These are phyloP conservation scores for Lagenorhynchus albirostris DNA, from an alignment of 2,113 vertebrate species.

Conservation along the genomic window DNA sequence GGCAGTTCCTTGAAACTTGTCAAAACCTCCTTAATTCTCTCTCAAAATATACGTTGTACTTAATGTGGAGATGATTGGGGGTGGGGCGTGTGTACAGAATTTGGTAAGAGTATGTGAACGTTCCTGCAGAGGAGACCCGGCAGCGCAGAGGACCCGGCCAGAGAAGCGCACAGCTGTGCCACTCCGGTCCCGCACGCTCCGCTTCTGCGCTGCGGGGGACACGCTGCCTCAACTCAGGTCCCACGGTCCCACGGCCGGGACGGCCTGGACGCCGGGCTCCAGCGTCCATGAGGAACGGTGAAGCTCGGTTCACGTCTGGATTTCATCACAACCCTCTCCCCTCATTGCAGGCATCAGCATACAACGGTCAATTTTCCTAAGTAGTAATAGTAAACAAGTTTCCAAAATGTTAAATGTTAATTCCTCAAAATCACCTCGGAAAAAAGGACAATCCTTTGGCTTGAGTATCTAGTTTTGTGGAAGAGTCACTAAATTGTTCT, in stretches of 20 bases:
- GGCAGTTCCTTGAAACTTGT: neutral
- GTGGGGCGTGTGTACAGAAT: neutral
- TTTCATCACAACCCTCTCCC: neutral
- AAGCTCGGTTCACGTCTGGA: neutral
- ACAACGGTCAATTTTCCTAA: neutral
- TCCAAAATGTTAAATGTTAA: neutral
- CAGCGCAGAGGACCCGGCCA: neutral
- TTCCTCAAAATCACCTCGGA: neutral
- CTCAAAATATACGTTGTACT: neutral
- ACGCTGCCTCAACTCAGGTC: neutral
- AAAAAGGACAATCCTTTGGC: neutral
- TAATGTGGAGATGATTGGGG: neutral
- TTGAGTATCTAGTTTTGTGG: neutral
- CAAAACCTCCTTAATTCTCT: neutral
- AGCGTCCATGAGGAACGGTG: neutral
- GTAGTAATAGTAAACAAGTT: neutral
- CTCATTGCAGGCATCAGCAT: neutral
- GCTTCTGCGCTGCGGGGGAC: neutral
- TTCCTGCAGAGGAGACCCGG: neutral
- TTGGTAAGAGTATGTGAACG: neutral
- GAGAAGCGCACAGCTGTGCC: neutral
- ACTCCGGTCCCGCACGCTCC: neutral
- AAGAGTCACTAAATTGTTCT: neutral
- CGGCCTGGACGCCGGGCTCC: neutral
- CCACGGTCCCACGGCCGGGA: neutral